Percentiles rank a stretch among this genome's conserved stretches.
Evolutionary conservation across 2,888 invertebrate genomes (phyloP).

Genomic region (Philaethria dido): DNA sequence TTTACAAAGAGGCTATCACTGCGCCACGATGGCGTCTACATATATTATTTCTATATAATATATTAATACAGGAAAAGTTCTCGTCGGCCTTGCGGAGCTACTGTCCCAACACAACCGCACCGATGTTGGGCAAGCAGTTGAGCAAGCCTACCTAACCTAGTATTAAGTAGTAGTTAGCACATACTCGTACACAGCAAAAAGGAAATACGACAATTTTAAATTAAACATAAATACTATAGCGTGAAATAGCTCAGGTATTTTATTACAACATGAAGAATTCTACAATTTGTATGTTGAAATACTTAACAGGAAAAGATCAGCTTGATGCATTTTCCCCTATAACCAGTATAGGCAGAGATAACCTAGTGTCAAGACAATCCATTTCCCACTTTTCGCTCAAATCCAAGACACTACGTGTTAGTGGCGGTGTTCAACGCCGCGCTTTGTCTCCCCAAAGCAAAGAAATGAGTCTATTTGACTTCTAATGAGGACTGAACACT

Average conservation of each 20-base stretch:
- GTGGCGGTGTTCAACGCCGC: too few relatives aligned
- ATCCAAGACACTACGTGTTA: too few relatives aligned
- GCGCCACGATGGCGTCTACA: not conserved
- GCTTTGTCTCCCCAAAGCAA: too few relatives aligned
- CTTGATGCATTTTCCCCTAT: too few relatives aligned
- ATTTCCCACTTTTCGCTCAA: too few relatives aligned
- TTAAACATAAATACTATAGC: not conserved
- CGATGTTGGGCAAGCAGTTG: constrained; percentile 30
- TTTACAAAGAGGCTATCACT: too few relatives aligned
- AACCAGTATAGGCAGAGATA: too few relatives aligned
- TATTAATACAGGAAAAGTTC: constrained; percentile 23
- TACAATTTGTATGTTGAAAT: too few relatives aligned
- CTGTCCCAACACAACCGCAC: constrained; percentile 25
- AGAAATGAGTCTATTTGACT: too few relatives aligned
- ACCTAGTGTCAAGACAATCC: too few relatives aligned
- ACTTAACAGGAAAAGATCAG: too few relatives aligned
- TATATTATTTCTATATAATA: constrained; percentile 3
- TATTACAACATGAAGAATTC: not conserved
- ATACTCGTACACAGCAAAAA: constrained; percentile 7
- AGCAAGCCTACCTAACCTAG: constrained; percentile 19
- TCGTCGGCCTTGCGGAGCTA: constrained; percentile 26
- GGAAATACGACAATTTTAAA: constrained; percentile 12
- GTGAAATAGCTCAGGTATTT: not conserved
- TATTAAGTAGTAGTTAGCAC: constrained; percentile 18
- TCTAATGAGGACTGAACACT: too few relatives aligned